These are phyloP conservation scores for Dusona sp. DNA, from an alignment of 2,888 invertebrate genomes.

Conservation along the genomic window DNA sequence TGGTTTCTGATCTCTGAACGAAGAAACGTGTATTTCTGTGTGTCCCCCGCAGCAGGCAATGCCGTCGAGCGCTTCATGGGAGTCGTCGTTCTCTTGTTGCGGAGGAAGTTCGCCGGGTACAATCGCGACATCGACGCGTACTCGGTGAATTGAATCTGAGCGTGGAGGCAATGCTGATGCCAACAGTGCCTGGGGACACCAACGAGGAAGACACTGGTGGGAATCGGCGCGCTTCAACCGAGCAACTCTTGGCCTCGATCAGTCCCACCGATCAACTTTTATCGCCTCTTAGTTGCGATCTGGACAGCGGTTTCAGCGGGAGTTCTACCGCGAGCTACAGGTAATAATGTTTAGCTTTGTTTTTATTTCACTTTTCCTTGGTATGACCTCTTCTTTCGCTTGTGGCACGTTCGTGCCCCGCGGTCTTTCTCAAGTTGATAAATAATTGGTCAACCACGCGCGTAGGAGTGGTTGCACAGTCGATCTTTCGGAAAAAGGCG, in stretches of 20 bases:
- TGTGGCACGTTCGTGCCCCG: background rate
- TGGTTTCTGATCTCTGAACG: background rate
- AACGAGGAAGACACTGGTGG: conserved; percentile 86
- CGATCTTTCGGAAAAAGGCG: conserved; percentile 16
- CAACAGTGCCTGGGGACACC: conserved; percentile 85
- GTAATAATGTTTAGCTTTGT: conserved; percentile 68
- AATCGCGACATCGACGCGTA: conserved; percentile 92
- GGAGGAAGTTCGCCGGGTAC: conserved; percentile 93
- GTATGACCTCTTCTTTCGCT: background rate
- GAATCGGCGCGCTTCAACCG: conserved; percentile 87
- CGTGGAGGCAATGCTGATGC: conserved; percentile 96
- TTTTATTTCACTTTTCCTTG: background rate
- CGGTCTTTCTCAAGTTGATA: conserved; percentile 27
- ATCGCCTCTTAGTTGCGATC: conserved; percentile 90
- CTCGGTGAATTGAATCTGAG: conserved; percentile 94
- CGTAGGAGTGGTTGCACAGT: conserved; percentile 28
- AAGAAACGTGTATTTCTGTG: conserved; percentile 12
- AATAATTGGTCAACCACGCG: conserved; percentile 46
- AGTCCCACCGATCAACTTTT: conserved; percentile 90
- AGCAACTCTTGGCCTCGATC: conserved; percentile 88
- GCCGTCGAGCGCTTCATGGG: conserved; percentile 79
- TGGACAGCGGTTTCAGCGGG: conserved; percentile 94
- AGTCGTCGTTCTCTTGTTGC: conserved; percentile 87
- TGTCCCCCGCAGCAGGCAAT: conserved; percentile 78
- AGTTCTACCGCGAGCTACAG: conserved; percentile 92